phyloP scores from a whole-genome alignment of 2,113 vertebrate species.

The Eupsittula cactorum region DNA sequence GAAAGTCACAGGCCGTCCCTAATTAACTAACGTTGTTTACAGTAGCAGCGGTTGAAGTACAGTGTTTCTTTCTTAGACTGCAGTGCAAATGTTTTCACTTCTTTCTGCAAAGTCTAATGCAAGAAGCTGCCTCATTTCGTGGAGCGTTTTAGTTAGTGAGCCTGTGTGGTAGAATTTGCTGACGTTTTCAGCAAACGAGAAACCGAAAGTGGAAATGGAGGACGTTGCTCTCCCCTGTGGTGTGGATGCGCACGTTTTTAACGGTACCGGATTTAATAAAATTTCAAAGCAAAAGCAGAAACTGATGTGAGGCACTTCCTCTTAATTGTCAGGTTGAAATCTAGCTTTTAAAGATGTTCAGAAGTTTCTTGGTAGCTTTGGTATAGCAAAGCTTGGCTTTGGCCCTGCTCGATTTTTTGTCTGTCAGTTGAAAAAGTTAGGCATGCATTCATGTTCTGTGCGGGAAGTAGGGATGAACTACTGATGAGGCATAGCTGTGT shows the following conservation, averaged over 20 bases:
- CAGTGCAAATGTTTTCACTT: background rate
- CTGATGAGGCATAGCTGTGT: background rate
- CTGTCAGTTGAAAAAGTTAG: background rate
- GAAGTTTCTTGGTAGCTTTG: background rate
- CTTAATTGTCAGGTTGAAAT: background rate
- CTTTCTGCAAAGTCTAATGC: background rate
- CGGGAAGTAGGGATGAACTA: background rate
- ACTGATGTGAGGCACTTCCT: background rate
- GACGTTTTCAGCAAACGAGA: background rate
- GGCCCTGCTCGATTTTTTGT: background rate
- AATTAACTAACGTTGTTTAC: background rate
- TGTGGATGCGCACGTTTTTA: accelerated
- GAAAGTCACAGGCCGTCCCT: background rate
- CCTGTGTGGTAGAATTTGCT: background rate
- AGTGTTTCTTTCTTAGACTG: background rate
- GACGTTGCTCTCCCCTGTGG: accelerated
- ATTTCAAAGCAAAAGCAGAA: background rate
- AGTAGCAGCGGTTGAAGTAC: background rate
- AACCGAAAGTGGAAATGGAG: background rate
- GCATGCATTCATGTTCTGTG: background rate
- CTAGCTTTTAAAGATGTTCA: background rate
- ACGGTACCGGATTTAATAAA: background rate
- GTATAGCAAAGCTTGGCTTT: background rate
- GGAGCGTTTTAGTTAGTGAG: background rate
- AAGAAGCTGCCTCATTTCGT: background rate